Evolutionary conservation across 2,113 vertebrate species (phyloP), one percentile per base, ranked within the genome.

Genomic region (Marmota monax): DNA sequence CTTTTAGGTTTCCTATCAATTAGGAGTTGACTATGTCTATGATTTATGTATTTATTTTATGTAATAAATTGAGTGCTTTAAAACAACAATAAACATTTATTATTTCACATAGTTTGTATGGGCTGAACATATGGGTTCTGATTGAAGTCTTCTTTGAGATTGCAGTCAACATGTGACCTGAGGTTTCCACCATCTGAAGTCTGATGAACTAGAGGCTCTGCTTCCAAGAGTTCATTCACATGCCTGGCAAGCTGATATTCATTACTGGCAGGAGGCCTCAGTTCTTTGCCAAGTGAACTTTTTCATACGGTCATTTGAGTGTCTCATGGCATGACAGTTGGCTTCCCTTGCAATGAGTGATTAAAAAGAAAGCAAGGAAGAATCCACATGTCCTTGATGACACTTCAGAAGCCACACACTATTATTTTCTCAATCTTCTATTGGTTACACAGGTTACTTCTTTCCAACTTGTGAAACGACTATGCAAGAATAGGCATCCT

Each of bases 381-480:
- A 56, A 23, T 45, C 61, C 27, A 83, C 18, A 1, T 48, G 16
- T 83, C 42, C 61, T 76, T 70, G 63, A 90, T 61, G 61, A 72
- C n/a, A 27, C 73, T 53, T 90, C 67, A 61, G 13, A 95, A 65
- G 72, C 84, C 70, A 84, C 23, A 89, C 10, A 53, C 17, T 67
- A 39, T 80, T 58, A 42, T 92, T 92, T 96, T 90, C 78, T 94
- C n/a, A 61, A 1, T 22, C 79, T 80, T 58, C 48, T 88, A 25
- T 51, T 79, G 84, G 63, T 73, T 63, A 84, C 17, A 80, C 34
- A 32, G 65, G 67, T 85, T 65, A 85, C 23, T 84, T 48, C 18
- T 32, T 9, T 58, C n/a, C n/a, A 67, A 20, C 51, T 9, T 79
- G 23, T 70, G 82, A 85, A 86, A 39, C 25, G 34, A 39, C 29